These are phyloP conservation scores for Meiosimyza decipiens DNA, from an alignment of 2,888 invertebrate species.

Conservation along the genomic window DNA sequence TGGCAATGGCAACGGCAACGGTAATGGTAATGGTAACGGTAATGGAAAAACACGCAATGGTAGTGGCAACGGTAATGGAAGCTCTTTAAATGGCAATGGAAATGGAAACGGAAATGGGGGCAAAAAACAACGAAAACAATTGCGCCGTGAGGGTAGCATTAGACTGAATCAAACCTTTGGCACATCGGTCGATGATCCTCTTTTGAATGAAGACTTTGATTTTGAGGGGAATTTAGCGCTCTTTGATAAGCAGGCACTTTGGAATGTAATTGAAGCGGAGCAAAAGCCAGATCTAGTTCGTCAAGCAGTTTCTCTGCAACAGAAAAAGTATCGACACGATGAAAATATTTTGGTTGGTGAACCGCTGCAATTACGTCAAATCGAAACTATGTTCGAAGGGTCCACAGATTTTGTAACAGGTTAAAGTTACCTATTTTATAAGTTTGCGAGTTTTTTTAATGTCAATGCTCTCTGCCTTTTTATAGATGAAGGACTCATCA, in stretches of 20 bases:
- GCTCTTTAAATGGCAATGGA: conserved; percentile 36
- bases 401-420: conserved; percentile 64
- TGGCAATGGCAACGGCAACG: conserved; percentile 42
- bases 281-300: conserved; percentile 72
- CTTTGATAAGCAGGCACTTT: conserved; percentile 87
- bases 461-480: not conserved
- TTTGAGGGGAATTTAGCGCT: conserved; percentile 93
- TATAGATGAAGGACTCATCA: conserved; percentile 81
- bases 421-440: conserved; percentile 17
- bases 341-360: conserved; percentile 82
- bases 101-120: conserved; percentile 42
- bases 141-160: conserved; percentile 59
- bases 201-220: conserved; percentile 81
- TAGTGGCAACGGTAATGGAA: conserved; percentile 37
- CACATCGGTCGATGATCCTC: conserved; percentile 64
- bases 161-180: conserved; percentile 63
- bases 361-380: conserved; percentile 75
- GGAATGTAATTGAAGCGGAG: conserved; percentile 76
- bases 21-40: conserved; percentile 43
- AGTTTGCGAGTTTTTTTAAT: not conserved
- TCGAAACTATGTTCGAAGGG: conserved; percentile 69
- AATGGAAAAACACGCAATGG: conserved; percentile 32
- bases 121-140: conserved; percentile 52
- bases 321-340: conserved; percentile 79
- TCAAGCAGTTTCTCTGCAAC: conserved; percentile 51